A percentile compares a stretch with the other conserved stretches of the same genome.
Conservation (phyloP, 2,797 vertebrate species). For the Smutsia gigantea region DNA sequence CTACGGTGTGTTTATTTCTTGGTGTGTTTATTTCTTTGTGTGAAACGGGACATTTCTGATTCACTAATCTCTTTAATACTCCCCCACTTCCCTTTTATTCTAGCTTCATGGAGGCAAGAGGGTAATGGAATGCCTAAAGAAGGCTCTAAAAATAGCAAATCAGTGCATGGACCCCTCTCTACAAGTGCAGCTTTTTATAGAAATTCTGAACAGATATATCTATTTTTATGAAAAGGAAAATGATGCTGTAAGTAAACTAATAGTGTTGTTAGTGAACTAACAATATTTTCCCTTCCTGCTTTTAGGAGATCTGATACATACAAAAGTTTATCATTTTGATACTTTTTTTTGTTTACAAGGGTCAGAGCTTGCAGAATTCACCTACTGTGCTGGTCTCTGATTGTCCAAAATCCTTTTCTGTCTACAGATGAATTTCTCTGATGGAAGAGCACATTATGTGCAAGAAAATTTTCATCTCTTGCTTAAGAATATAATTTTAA, state of each 20-base stretch:
- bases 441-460: neutral
- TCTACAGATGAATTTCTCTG: neutral
- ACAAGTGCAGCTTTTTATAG: conserved; percentile 99
- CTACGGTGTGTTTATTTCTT: neutral
- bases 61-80: neutral
- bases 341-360: neutral
- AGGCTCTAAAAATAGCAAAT: conserved; percentile 98
- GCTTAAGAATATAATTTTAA: neutral
- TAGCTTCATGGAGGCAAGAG: conserved; percentile 98
- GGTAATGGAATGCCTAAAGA: conserved; percentile 99
- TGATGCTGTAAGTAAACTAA: conserved; percentile 91
- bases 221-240: conserved; percentile 99
- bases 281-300: neutral
- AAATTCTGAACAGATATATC: conserved; percentile 99
- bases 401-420: neutral
- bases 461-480: neutral
- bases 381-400: neutral
- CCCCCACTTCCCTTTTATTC: neutral
- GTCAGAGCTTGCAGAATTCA: neutral
- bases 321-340: neutral
- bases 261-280: neutral
- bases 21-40: neutral
- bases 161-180: conserved; percentile 99
- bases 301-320: neutral
- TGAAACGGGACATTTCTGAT: neutral